Evolutionary conservation across 2,113 vertebrate genomes (phyloP).

Genomic region (Amphiprion percula): DNA sequence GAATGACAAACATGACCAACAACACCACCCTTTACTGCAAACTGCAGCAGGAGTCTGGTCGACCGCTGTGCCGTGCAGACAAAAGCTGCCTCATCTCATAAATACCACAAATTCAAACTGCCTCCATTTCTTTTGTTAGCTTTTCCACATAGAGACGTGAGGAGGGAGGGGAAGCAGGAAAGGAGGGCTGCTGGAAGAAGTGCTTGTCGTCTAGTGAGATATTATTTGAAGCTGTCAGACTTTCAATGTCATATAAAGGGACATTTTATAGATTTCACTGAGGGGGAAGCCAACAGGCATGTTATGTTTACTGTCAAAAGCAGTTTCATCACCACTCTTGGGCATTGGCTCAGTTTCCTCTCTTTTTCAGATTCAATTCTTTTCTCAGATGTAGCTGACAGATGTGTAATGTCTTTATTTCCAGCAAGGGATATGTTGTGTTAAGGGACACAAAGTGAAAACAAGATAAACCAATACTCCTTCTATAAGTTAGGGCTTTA

Average conservation of each 20-base stretch:
- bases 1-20: too few relatives aligned
- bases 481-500: too few relatives aligned
- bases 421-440: too few relatives aligned
- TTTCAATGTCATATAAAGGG: constrained; percentile 27
- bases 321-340: constrained; percentile 18
- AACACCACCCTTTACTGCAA: neutral
- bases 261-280: constrained; percentile 37
- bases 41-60: neutral
- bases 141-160: neutral
- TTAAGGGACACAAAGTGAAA: too few relatives aligned
- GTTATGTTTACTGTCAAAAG: constrained; percentile 42
- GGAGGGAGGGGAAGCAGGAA: too few relatives aligned
- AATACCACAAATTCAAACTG: neutral
- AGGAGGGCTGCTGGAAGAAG: constrained; percentile 10
- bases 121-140: constrained; percentile 10
- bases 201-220: constrained; percentile 21
- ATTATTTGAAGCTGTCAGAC: constrained; percentile 25
- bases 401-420: neutral
- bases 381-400: constrained; percentile 13
- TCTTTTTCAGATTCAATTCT: neutral
- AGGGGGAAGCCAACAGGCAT: neutral
- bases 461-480: too few relatives aligned
- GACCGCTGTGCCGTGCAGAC: neutral
- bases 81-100: neutral
- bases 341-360: neutral